phyloP scores from a whole-genome alignment of 1,140 invertebrate genomes.

The Euwallacea similis region DNA sequence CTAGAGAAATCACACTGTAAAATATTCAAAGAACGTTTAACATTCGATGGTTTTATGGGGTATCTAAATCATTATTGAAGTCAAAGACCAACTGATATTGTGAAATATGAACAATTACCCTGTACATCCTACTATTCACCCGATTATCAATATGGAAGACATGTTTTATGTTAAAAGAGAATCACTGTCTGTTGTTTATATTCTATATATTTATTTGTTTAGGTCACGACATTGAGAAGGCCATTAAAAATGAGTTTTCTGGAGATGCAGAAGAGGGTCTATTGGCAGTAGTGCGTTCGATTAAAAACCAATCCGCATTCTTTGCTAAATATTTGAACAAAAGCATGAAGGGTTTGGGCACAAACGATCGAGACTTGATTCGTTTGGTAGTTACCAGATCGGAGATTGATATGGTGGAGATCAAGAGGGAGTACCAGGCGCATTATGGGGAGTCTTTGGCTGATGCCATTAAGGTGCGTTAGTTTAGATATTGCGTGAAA shows the following conservation, averaged over 20 bases:
- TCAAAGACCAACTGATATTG: no score
- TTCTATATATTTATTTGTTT: slow-evolving; percentile 3
- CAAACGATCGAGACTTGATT: slow-evolving; percentile 83
- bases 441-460: slow-evolving; percentile 80
- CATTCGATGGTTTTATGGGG: no score
- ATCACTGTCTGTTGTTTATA: background rate
- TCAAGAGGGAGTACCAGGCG: slow-evolving; percentile 78
- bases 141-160: no score
- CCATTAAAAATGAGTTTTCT: slow-evolving; percentile 72
- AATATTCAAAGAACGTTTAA: no score
- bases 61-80: no score
- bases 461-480: slow-evolving; percentile 73
- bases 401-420: slow-evolving; percentile 86
- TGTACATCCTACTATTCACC: no score
- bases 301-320: slow-evolving; percentile 81
- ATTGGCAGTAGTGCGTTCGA: slow-evolving; percentile 73
- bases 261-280: slow-evolving; percentile 68
- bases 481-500: background rate
- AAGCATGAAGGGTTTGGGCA: slow-evolving; percentile 84
- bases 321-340: slow-evolving; percentile 88
- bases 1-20: no score
- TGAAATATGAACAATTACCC: no score
- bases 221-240: slow-evolving; percentile 67
- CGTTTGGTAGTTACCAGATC: slow-evolving; percentile 82
- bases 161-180: background rate